Base-by-base conservation (phyloP, 2,888 invertebrate species). In the Bimastos eiseni region DNA sequence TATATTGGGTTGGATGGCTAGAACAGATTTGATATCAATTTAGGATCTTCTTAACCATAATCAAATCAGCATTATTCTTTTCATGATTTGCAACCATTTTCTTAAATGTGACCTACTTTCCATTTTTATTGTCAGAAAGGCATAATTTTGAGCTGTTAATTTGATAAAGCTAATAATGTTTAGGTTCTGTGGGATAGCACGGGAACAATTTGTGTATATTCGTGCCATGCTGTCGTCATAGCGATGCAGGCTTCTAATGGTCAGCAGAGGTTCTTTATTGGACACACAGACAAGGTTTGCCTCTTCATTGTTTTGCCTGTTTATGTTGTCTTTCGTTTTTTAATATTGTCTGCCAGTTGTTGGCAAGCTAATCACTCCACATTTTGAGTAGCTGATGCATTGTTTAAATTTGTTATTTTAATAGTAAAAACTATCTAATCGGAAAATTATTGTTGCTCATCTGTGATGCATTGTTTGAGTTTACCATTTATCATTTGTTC, bases 271-370 rank as follows among this genome's bases (percentile, higher is more conserved):
- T 95, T 95, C 93, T 95, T 95, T 91, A 94, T 94, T 90, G 95
- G 95, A 19, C 95, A 95, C 92, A 95, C 95, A 89, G 95, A 95
- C 92, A 95, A 94, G 93, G 95, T 95, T 91, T 89, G 91, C 30
- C n/a, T 37, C 21, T 3, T n/a, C n/a, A 24, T 70, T 70, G 33
- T 49, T 90, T 37, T n/a, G 6, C 13, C 3, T 90, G 90, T 83
- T 70, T 5, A 24, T 83, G 34, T 49, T 34, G 24, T 34, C 83
- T 90, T 24, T 55, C 33, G 24, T 34, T 38, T 83, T 4, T 24
- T 90, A 41, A n/a, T n/a, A 55, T n/a, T 70, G 36, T 70, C 70
- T 17, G 11, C n/a, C n/a, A 70, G 30, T 55, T 55, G 11, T 55
- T 55, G 55, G 24, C 44, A 11, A 44, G 30, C 30, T 24, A 4